Evolutionary conservation across 2,888 invertebrate species (phyloP).

Genomic region (Trachelus stipa): DNA sequence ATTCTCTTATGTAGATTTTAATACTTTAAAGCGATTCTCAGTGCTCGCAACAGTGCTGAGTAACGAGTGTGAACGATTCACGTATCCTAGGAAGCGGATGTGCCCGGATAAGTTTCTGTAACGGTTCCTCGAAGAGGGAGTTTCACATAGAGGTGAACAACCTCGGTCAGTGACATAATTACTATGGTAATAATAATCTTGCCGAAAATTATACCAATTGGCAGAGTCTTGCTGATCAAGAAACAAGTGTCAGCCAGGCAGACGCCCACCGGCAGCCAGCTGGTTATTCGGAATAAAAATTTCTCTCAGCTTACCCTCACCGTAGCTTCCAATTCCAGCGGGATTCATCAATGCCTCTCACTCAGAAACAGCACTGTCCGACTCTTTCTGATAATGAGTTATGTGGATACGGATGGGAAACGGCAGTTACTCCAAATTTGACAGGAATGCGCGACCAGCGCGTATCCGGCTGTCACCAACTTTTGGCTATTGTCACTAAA

Average conservation of each 20-base stretch:
- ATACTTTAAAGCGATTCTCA: neutral
- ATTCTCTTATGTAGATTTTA: neutral
- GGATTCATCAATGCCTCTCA: neutral
- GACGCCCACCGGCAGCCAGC: conserved; percentile 24
- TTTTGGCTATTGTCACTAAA: conserved; percentile 23
- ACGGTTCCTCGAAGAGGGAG: neutral
- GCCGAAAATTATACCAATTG: conserved; percentile 16
- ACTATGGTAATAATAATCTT: neutral
- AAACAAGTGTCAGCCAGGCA: conserved; percentile 25
- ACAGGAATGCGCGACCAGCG: conserved; percentile 25
- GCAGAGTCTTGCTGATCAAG: conserved; percentile 7
- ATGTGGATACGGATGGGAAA: neutral
- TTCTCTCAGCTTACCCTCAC: neutral
- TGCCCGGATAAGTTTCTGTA: neutral
- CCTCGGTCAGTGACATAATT: neutral
- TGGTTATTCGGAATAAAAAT: conserved; percentile 9
- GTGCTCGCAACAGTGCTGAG: neutral
- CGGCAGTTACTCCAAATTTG: neutral
- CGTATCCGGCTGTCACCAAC: conserved; percentile 24
- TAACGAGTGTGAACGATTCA: neutral
- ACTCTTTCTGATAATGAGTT: neutral
- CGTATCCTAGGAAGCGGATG: neutral
- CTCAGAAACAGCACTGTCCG: neutral
- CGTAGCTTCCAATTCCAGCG: neutral
- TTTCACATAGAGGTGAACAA: neutral